Evolutionary conservation across 1,140 invertebrate species (phyloP), one percentile per base, ranked within the genome.

Genomic region (Drosophila prosaltans): DNA sequence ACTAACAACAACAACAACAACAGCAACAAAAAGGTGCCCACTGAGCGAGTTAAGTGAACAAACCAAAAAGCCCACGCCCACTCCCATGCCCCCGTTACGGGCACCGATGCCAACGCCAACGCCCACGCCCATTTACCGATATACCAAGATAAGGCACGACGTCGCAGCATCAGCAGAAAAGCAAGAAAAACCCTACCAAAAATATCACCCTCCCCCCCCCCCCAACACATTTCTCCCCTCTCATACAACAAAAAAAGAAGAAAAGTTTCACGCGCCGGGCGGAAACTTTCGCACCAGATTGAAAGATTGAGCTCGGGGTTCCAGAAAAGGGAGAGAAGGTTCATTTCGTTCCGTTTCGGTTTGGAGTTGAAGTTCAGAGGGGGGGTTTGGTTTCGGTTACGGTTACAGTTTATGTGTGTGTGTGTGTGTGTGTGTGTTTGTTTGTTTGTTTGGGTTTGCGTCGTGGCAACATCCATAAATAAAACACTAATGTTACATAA

Each of bases 401-500:
- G 11, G 45, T 51, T 51, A 21, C n/a, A 5, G 43, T n/a, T 2
- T 45, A 39, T 21, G 36, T 57, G n/a, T 54, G 28, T 30, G 28
- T 30, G 28, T 30, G 28, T 30, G 28, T 30, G 28, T 30, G 28
- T 30, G 28, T 30, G 28, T 30, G 28, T 30, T 2, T 30, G 28
- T 30, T 2, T 30, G 28, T 61, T 71, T 62, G 74, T 69, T 70
- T 74, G 45, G 2, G 21, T 51, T 51, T 51, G 8, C 1, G 45
- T 55, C 16, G 8, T 55, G 72, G 21, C 65, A 30, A 11, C 67
- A 60, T 72, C 55, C 70, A 80, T 85, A 84, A 81, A 81, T 85
- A 85, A 78, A 67, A 69, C 55, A 84, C 74, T 72, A 76, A 80
- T 66, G 83, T 64, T 69, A 85, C 81, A 85, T 85, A 81, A 84